Evolutionary conservation across 1,140 invertebrate genomes (phyloP).

Genomic region (Calephelis virginiensis): DNA sequence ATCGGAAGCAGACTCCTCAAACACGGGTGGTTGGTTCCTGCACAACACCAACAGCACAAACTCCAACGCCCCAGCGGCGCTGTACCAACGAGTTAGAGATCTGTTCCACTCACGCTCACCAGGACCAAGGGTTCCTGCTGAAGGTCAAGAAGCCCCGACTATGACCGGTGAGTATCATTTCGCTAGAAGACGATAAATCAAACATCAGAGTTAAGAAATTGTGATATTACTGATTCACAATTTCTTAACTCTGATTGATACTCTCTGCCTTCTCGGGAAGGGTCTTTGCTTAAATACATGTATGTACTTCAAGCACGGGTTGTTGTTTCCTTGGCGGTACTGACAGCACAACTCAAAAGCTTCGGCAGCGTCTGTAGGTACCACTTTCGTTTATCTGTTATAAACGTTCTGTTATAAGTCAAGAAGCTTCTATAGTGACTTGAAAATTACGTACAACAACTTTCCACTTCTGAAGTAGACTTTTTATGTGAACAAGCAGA

Average conservation of each 20-base stretch:
- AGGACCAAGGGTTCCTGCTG: slow-evolving; percentile 58
- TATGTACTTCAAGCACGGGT: background rate
- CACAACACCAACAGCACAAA: slow-evolving; percentile 78
- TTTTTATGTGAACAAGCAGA: too few relatives aligned
- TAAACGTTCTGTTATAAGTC: too few relatives aligned
- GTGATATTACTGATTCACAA: background rate
- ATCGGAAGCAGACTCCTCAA: slow-evolving; percentile 73
- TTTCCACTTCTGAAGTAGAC: too few relatives aligned
- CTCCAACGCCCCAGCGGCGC: slow-evolving; percentile 79
- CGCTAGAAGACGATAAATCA: background rate
- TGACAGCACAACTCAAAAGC: background rate
- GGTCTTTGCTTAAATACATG: too few relatives aligned
- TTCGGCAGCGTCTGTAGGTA: too few relatives aligned
- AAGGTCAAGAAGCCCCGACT: slow-evolving; percentile 64
- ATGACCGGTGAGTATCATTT: slow-evolving; percentile 52
- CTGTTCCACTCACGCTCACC: slow-evolving; percentile 82
- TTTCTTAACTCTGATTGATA: too few relatives aligned
- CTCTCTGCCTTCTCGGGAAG: too few relatives aligned
- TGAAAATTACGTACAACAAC: too few relatives aligned
- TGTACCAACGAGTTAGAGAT: slow-evolving; percentile 80
- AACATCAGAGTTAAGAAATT: too few relatives aligned
- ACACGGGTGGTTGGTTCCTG: slow-evolving; percentile 87
- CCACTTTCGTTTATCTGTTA: too few relatives aligned
- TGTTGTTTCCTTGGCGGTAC: background rate
- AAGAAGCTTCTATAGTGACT: too few relatives aligned